A percentile compares a stretch with the other conserved stretches of the same genome.
phyloP scores from a whole-genome alignment of 2,888 invertebrate species.

The Busseola fusca region DNA sequence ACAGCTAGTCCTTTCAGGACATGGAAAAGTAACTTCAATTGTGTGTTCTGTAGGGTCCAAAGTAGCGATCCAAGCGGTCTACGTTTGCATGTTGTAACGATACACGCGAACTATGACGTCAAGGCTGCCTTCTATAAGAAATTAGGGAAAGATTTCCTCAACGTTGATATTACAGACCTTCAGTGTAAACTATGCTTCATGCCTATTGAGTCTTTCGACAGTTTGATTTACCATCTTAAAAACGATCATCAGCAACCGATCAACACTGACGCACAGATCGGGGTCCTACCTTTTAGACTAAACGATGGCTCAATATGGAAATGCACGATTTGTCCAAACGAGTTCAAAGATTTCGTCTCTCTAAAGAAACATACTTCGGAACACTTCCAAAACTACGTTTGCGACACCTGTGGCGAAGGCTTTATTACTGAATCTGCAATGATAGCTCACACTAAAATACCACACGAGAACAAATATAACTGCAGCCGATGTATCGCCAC shows the following conservation, averaged over 20 bases:
- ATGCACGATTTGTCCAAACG: conserved; percentile 83
- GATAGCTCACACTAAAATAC: conserved; percentile 84
- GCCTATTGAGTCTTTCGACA: conserved; percentile 77
- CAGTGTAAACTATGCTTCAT: conserved; percentile 84
- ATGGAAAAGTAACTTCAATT: conserved; percentile 85
- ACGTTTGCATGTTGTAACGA: conserved; percentile 76
- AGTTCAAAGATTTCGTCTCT: conserved; percentile 83
- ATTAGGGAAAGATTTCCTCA: conserved; percentile 83
- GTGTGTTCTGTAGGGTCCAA: conserved; percentile 84
- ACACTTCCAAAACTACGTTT: conserved; percentile 86
- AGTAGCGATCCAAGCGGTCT: conserved; percentile 80
- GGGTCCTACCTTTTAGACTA: conserved; percentile 81
- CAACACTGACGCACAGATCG: conserved; percentile 80
- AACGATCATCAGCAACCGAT: conserved; percentile 82
- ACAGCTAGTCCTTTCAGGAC: conserved; percentile 84
- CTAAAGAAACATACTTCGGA: conserved; percentile 83
- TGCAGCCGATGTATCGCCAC: conserved; percentile 84
- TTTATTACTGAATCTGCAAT: conserved; percentile 85
- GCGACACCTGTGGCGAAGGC: conserved; percentile 85
- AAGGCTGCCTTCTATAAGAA: conserved; percentile 85
- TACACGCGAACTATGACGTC: conserved; percentile 81
- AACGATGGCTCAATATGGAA: conserved; percentile 83
- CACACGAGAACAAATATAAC: conserved; percentile 84
- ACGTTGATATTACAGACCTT: conserved; percentile 83
- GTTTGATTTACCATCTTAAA: conserved; percentile 79